Base-by-base conservation (phyloP, 1,140 invertebrate genomes). In the Drosophila albomicans region DNA sequence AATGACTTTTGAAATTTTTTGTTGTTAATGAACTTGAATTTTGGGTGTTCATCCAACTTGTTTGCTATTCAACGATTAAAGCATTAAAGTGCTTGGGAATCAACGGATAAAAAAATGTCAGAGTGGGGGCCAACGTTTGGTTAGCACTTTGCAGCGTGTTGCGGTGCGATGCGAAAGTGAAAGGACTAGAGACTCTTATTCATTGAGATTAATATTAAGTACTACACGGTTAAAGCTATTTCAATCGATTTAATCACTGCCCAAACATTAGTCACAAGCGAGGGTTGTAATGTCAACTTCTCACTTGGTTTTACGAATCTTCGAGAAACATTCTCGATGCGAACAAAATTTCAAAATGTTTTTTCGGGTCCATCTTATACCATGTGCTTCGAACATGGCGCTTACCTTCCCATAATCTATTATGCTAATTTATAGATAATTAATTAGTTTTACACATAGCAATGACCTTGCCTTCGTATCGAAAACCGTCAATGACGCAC, bases 341-440 rank as follows among this genome's bases (percentile, higher is more conserved):
- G 13, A 54, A 15, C 7, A 5, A 11, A 5, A 25, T 25, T 25
- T 54, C 5, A 2, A 0, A 16, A 2, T n/a, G 49, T 13, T 30
- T 5, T 11, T n/a, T 7, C 13, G 5, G 8, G 13, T 15, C 30
- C 3, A 8, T 38, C 6, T 32, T 5, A 51, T 3, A 64, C 35
- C 35, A 54, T 54, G 49, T 35, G 35, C 28, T 65, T 63, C 49
- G 13, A 52, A 28, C 38, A 46, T 38, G 28, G 51, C 57, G 41
- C 49, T 38, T 15, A 43, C 30, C 20, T 41, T 57, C 58, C 32
- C 52, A 48, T 69, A 54, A 68, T 71, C 58, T 57, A 70, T 72
- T 88, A 88, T 88, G 84, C 63, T 88, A 87, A 87, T 88, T 65
- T 70, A 32, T 45, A 43, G 59, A 56, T 72, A 80, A 87, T 87